A percentile compares a stretch with the other conserved stretches of the same genome.
Conservation (phyloP, 2,113 vertebrate genomes). For the Oceanodroma tethys region DNA sequence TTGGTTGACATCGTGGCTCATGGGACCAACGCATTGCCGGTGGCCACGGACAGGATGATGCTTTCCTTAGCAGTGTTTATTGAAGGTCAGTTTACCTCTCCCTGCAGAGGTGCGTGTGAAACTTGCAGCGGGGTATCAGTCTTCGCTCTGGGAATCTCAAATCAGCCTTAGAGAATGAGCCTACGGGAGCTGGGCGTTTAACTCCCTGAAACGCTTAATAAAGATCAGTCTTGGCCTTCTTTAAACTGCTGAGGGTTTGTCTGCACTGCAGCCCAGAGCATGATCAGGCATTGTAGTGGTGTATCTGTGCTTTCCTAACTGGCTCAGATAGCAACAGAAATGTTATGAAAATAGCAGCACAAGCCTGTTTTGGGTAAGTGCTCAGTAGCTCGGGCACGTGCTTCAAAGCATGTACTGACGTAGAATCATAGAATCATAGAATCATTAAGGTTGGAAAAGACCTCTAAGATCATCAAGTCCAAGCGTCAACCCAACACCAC, state of each 20-base stretch:
- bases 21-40: slow-evolving; percentile 75
- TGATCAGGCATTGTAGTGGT: rapidly evolving
- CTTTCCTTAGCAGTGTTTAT: slow-evolving; percentile 87
- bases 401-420: neutral
- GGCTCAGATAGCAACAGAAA: neutral
- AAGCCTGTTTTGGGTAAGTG: neutral
- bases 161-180: neutral
- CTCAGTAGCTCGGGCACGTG: neutral
- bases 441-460: too few relatives aligned
- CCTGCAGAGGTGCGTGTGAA: neutral
- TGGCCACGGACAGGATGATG: slow-evolving; percentile 83
- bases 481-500: too few relatives aligned
- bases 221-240: neutral
- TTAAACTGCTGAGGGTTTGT: neutral
- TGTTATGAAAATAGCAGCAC: neutral
- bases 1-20: slow-evolving; percentile 80
- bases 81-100: slow-evolving; percentile 77
- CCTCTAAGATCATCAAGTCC: too few relatives aligned
- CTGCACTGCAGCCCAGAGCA: neutral
- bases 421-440: too few relatives aligned
- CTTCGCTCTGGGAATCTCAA: neutral
- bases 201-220: neutral
- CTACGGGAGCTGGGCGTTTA: neutral
- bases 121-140: neutral
- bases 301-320: neutral